Conservation (phyloP, 2,113 vertebrate species). For the Chloropsis hardwickii region DNA sequence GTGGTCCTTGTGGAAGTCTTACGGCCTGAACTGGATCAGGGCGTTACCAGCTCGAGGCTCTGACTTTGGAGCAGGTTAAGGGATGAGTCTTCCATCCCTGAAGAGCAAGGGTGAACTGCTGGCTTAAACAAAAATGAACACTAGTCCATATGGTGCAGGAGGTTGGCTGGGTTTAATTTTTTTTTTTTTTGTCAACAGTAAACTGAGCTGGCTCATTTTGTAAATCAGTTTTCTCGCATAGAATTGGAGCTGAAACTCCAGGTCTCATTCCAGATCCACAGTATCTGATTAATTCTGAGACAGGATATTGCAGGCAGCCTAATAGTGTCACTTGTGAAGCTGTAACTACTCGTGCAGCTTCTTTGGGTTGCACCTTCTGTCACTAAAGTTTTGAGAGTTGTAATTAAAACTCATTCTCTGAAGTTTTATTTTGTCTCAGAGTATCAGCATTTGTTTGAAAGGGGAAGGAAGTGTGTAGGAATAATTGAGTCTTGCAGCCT, state of each 20-base stretch:
- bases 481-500: not conserved
- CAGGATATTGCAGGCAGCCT: conserved; percentile 44
- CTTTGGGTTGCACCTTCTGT: conserved; percentile 34
- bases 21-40: not conserved
- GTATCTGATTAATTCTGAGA: conserved; percentile 4
- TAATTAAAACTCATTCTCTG: not conserved
- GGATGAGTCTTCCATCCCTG: not conserved
- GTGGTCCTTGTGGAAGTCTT: not conserved
- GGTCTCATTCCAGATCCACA: conserved; percentile 27
- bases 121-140: conserved; percentile 42
- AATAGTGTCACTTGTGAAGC: conserved; percentile 2
- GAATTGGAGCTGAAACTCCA: conserved; percentile 35
- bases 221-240: conserved; percentile 28
- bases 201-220: conserved; percentile 55
- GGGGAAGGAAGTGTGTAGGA: not conserved
- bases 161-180: conserved; percentile 10
- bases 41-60: not conserved
- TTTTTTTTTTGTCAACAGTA: conserved; percentile 39
- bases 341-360: not conserved
- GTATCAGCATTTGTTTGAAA: not conserved
- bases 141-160: conserved; percentile 36
- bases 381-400: not conserved
- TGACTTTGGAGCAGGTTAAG: not conserved
- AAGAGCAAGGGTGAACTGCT: conserved; percentile 33
- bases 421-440: not conserved